phyloP scores from a whole-genome alignment of 37 sponge, comb jelly and placozoan genomes.

The Haliclona indistincta region DNA sequence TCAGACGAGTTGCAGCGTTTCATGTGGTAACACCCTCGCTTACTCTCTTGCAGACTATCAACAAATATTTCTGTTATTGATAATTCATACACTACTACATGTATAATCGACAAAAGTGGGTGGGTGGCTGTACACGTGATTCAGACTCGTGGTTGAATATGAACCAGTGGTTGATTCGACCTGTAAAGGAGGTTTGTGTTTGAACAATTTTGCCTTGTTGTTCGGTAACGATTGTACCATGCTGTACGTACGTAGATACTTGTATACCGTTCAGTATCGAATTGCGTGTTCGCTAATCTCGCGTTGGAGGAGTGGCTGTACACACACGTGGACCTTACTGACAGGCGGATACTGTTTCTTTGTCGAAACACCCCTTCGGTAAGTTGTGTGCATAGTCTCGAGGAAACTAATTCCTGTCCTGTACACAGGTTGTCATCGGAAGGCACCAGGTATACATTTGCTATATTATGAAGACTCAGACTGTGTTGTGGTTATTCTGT shows the following conservation, averaged over 20 bases:
- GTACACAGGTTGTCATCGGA: constrained; percentile 73
- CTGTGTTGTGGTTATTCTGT: background rate
- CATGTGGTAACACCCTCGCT: constrained; percentile 70
- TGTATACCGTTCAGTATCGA: constrained; percentile 43
- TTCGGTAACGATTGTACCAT: background rate
- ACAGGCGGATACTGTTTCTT: constrained; percentile 42
- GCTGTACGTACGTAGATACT: constrained; percentile 29
- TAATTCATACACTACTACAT: too few species aligned
- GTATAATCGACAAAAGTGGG: too few species aligned
- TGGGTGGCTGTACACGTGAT: too few species aligned
- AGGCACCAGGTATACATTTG: constrained; percentile 53
- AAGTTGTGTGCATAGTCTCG: background rate
- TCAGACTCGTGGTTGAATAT: too few species aligned
- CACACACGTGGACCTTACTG: constrained; percentile 43
- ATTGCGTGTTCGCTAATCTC: constrained; percentile 65
- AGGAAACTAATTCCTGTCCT: background rate
- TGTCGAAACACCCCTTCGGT: constrained; percentile 78
- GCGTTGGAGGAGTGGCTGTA: constrained; percentile 77
- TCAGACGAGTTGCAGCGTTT: constrained; percentile 65
- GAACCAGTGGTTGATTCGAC: constrained; percentile 1
- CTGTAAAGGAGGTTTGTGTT: background rate
- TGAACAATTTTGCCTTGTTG: background rate
- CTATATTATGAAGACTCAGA: background rate
- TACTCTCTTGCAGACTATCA: background rate
- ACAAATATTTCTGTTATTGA: background rate